Evolutionary conservation across 2,888 invertebrate species (phyloP).

Genomic region (Hyposoter didymator): DNA sequence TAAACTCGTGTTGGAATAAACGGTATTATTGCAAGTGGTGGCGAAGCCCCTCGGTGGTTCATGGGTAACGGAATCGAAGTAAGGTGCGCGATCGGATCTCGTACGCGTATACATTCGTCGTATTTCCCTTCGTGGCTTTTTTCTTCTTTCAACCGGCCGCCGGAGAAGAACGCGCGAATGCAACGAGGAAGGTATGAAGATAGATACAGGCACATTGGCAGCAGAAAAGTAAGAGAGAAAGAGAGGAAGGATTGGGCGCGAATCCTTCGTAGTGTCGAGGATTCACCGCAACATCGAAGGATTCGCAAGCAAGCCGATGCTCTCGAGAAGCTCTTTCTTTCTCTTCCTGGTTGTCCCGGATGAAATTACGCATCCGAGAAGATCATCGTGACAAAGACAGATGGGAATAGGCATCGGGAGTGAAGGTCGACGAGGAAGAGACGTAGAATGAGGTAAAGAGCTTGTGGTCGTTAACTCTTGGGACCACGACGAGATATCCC

Average conservation of each 20-base stretch:
- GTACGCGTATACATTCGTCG: slow-evolving; percentile 61
- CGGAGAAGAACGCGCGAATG: slow-evolving; percentile 56
- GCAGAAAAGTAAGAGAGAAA: slow-evolving; percentile 40
- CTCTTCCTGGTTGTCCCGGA: slow-evolving; percentile 76
- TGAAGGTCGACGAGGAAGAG: slow-evolving; percentile 68
- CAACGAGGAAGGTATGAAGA: slow-evolving; percentile 38
- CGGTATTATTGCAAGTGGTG: slow-evolving; percentile 62
- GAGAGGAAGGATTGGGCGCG: slow-evolving; percentile 51
- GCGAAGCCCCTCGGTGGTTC: slow-evolving; percentile 39
- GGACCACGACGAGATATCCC: slow-evolving; percentile 51
- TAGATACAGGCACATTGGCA: slow-evolving; percentile 19
- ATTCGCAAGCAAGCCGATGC: slow-evolving; percentile 61
- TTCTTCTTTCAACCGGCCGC: slow-evolving; percentile 35
- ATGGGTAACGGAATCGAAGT: slow-evolving; percentile 66
- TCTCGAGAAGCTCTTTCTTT: slow-evolving; percentile 46
- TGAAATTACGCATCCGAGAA: slow-evolving; percentile 77
- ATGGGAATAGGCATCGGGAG: slow-evolving; percentile 65
- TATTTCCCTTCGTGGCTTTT: slow-evolving; percentile 39
- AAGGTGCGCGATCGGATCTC: slow-evolving; percentile 68
- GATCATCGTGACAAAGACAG: slow-evolving; percentile 65
- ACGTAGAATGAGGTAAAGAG: slow-evolving; percentile 62
- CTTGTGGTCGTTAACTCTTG: slow-evolving; percentile 72
- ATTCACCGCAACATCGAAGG: slow-evolving; percentile 51
- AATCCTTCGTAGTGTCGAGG: slow-evolving; percentile 47
- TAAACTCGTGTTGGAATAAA: slow-evolving; percentile 47